phyloP scores from a whole-genome alignment of 2,113 vertebrate genomes.

The Gambusia holbrooki region DNA sequence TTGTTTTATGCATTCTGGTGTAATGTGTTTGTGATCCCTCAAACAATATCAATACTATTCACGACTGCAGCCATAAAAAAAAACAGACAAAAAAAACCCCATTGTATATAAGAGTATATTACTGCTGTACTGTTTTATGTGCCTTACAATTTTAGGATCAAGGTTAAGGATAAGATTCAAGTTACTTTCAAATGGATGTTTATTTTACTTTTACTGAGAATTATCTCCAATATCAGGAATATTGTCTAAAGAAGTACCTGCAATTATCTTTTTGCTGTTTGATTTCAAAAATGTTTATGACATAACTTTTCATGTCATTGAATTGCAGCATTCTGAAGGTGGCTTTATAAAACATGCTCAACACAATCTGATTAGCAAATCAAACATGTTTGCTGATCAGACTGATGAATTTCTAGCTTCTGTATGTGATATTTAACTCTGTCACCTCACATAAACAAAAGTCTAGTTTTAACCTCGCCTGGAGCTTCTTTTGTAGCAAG shows the following conservation, averaged over 20 bases:
- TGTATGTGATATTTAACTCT: not conserved
- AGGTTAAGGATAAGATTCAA: not conserved
- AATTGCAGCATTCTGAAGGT: not conserved
- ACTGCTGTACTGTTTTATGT: too few relatives aligned
- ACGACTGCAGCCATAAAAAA: too few relatives aligned
- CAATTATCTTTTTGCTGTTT: not conserved
- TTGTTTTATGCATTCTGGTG: too few relatives aligned
- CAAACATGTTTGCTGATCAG: not conserved
- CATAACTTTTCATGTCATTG: not conserved
- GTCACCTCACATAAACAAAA: not conserved
- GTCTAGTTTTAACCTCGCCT: not conserved
- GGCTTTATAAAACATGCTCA: not conserved
- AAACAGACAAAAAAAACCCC: too few relatives aligned
- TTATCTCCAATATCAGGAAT: not conserved
- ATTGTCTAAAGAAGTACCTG: not conserved
- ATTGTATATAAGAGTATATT: too few relatives aligned
- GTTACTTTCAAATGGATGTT: not conserved
- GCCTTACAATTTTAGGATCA: too few relatives aligned
- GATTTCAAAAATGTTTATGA: not conserved
- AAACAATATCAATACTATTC: too few relatives aligned
- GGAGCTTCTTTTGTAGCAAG: not conserved
- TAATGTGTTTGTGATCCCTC: too few relatives aligned
- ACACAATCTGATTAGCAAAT: not conserved
- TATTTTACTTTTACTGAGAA: not conserved
- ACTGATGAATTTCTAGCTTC: constrained; percentile 1